Percentiles rank a stretch among this genome's conserved stretches.
Conservation (phyloP, 23 tunicate genomes). For the Oikopleura albicans region DNA sequence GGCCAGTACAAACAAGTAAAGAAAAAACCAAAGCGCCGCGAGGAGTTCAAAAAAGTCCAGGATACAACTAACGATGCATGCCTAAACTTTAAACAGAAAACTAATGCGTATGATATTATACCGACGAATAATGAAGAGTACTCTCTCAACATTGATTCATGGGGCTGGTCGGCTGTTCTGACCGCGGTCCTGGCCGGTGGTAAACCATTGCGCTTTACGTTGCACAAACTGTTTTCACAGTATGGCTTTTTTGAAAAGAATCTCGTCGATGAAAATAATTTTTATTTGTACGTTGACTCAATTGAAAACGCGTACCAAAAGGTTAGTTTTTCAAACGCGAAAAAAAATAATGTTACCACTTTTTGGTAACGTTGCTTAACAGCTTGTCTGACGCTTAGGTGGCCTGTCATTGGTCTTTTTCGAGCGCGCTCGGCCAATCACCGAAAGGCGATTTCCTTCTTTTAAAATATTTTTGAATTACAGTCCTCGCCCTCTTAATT, state of each 20-base stretch:
- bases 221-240: background rate
- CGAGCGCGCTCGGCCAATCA: no score
- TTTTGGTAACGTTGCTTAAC: no score
- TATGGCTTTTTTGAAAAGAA: background rate
- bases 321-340: background rate
- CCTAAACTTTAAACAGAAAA: background rate
- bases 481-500: no score
- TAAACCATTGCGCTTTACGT: background rate
- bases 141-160: background rate
- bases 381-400: no score
- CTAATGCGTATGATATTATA: background rate
- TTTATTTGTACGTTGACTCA: background rate
- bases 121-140: background rate
- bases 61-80: background rate
- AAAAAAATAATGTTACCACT: no score
- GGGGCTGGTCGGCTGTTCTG: constrained; percentile 7
- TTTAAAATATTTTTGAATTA: no score
- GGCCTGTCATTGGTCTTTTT: no score
- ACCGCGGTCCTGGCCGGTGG: background rate
- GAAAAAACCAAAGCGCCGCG: background rate
- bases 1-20: background rate
- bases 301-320: background rate
- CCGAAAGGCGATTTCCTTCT: no score
- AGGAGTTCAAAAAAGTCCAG: background rate
- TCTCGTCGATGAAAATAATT: background rate